A percentile compares a stretch with the other conserved stretches of the same genome.
phyloP scores from a whole-genome alignment of 2,888 invertebrate species.

The Seladonia tumulorum region DNA sequence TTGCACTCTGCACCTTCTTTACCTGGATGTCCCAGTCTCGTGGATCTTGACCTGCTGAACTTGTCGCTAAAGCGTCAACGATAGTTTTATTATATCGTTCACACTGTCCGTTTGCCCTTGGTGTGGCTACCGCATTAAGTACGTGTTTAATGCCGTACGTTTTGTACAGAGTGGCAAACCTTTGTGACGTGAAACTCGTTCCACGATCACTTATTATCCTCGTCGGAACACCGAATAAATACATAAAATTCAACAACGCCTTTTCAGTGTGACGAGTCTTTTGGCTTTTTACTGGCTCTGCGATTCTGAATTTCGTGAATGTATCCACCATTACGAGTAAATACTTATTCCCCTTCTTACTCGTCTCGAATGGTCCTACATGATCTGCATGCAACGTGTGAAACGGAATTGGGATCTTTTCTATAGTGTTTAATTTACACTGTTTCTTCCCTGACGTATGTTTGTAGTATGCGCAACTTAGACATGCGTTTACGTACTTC shows the following conservation, averaged over 20 bases:
- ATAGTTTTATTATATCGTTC: background rate
- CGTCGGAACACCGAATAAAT: background rate
- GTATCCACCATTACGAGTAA: too few species aligned
- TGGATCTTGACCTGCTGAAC: background rate
- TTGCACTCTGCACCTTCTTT: background rate
- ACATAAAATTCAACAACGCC: background rate
- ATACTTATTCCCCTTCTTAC: too few species aligned
- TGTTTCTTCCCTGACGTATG: too few species aligned
- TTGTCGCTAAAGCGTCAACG: background rate
- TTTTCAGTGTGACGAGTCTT: conserved; percentile 10
- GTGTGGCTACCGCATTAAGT: background rate
- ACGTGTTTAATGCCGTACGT: background rate
- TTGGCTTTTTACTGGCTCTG: too few species aligned
- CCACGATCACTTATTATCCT: background rate
- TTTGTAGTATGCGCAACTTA: too few species aligned
- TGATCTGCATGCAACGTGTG: too few species aligned
- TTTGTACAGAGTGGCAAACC: background rate
- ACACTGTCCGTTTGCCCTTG: background rate
- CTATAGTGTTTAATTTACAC: too few species aligned
- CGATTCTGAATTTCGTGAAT: too few species aligned
- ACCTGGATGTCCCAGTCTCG: background rate
- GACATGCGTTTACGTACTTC: too few species aligned
- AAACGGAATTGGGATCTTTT: too few species aligned
- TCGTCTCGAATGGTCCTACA: too few species aligned
- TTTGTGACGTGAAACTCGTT: background rate